phyloP scores from a whole-genome alignment of 2,113 vertebrate species.

The Anseranas semipalmata region DNA sequence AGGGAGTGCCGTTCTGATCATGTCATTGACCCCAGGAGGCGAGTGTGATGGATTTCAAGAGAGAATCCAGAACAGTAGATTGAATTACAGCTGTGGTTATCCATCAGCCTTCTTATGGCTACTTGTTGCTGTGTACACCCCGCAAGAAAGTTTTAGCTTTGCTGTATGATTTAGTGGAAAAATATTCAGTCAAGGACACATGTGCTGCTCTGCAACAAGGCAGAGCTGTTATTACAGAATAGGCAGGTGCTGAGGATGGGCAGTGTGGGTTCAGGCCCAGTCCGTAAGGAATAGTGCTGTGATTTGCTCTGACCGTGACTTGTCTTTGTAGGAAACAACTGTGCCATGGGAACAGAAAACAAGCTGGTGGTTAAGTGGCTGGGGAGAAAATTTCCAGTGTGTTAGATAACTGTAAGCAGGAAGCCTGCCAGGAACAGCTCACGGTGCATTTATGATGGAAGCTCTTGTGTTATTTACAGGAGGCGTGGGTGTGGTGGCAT shows the following conservation, averaged over 20 bases:
- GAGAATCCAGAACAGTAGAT: background rate
- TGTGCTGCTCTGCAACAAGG: background rate
- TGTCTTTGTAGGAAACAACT: background rate
- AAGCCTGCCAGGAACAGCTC: background rate
- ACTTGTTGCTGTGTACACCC: background rate
- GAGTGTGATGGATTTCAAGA: background rate
- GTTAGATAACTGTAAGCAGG: background rate
- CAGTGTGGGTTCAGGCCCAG: background rate
- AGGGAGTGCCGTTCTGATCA: background rate
- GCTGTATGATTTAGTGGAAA: background rate
- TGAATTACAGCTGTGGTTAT: background rate
- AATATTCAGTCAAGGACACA: background rate
- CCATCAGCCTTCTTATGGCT: background rate
- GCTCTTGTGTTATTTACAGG: background rate
- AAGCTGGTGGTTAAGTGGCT: background rate
- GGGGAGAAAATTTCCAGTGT: background rate
- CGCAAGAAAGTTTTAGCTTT: background rate
- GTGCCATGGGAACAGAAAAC: background rate
- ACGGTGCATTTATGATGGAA: background rate
- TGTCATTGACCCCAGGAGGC: background rate
- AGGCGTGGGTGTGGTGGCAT: background rate
- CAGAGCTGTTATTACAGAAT: background rate
- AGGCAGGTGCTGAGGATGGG: background rate
- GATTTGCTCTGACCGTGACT: background rate
- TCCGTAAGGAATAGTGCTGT: background rate